Base-by-base conservation (phyloP, 2,113 vertebrate genomes). In the Romanogobio albipinnatus region DNA sequence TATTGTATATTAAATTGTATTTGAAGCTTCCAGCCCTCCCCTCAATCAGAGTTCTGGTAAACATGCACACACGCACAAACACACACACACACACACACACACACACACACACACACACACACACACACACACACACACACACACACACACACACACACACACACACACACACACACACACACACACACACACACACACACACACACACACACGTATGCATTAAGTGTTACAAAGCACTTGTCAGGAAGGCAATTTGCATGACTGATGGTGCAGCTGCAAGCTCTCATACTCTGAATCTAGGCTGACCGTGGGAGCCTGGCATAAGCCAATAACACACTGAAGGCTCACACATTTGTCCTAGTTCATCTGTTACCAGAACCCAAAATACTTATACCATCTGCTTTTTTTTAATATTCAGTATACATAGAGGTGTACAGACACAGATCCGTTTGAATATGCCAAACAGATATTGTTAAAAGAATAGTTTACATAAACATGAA, bases 201-300 rank as follows among this genome's bases (percentile, higher is more conserved):
- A 15, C 80, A 61, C 15, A 68, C 39, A 64, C 47, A 3, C 29
- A 17, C 10, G 14, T 5, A 5, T 24, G 10, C 24, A 59, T 83
- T 93, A 89, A 93, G 86, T 91, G 86, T 92, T 93, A 92, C 89
- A 88, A 92, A 93, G 91, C 82, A 85, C 90, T 89, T 92, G 89
- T 92, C 92, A 90, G 71, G 17, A 84, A 88, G 81, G 84, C 89
- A 92, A 91, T 93, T 92, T 94, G 89, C 92, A 93, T 93, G 90
- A 95, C 81, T 89, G 91, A 94, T 93, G 91, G 90, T 77, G 87
- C 80, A 49, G 86, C 86, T 89, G 86, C 62, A 77, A 45, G 47
- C 9, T 84, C 71, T 47, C 56, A 47, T 47, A 51, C 76, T 45
- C 66, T 49, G 88, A 77, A 81, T 87, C 83, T 71, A 88, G 58